Evolutionary conservation across 2,113 vertebrate species (phyloP), one percentile per base, ranked within the genome.

Genomic region (Campylomormyrus tamandua): DNA sequence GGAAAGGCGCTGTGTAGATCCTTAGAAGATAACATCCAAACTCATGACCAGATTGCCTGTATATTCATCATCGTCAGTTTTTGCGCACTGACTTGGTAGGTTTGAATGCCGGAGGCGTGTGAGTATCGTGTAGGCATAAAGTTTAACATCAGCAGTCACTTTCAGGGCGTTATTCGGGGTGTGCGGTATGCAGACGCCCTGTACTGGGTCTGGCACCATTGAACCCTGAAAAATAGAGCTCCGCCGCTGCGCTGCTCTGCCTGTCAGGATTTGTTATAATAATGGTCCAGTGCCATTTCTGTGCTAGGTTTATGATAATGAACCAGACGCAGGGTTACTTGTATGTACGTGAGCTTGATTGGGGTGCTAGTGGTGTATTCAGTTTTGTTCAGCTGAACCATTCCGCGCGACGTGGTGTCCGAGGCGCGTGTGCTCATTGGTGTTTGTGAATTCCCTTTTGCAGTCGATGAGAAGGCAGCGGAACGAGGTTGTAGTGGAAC

Each of bases 381-480:
- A 19, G 31, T 56, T 42, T 56, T 27, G 15, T 49, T 48, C 9
- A 8, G 87, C 7, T n/a, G 3, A 46, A 10, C 15, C 5, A 48
- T 53, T 27, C 56, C 1, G 13, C 5, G 49, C 3, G 62, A 70
- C n/a, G 10, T 42, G 87, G 8, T 88, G 53, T 19, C 17, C 11
- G 21, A 27, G 21, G 45, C 52, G 2, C 3, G 35, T 83, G 13
- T 45, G 19, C n/a, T 89, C 45, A 50, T 35, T 52, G 19, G 53
- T 77, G 90, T 1, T 50, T 90, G 46, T 94, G 89, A 87, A 87
- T 88, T 87, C 84, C 94, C 91, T 90, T 91, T 95, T 94, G 31
- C 95, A 99, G 98, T 97, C 97, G 92, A 99, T 99, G 98, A 98
- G 98, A 97, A 97, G 98, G 96, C 98, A 99, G 93, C 96, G 98